Evolutionary conservation across 2,888 invertebrate genomes (phyloP), one percentile per base, ranked within the genome.

Genomic region (Aporophyla lueneburgensis): DNA sequence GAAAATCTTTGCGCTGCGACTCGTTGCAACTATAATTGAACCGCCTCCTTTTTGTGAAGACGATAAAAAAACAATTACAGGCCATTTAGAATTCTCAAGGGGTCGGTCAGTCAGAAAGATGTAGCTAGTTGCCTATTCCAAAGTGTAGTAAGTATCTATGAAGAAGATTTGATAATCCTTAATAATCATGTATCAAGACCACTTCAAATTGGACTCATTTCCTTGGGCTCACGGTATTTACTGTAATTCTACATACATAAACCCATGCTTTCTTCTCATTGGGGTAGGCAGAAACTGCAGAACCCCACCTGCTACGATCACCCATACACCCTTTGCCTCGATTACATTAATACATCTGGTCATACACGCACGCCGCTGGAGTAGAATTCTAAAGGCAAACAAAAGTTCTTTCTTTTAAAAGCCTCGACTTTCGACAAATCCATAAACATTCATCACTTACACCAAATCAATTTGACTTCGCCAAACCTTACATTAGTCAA

Each of bases 381-480:
- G 14, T 51, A 27, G 2, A 21, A 66, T 1, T 33, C 21, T 33
- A 66, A 21, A 33, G 21, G 33, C 51, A 33, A 66, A 27, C 33
- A n/a, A 51, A 43, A 33, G 1, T 19, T 16, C 51, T 24, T 73
- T 33, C n/a, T 56, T 56, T 53, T n/a, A 21, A 14, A 54, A 54
- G n/a, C 43, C 24, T 66, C 33, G 49, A 27, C 21, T 43, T 2
- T 33, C 10, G 10, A 46, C 14, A 59, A 79, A 83, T 83, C 82
- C 75, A 82, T 76, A 67, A 62, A 59, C 33, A 71, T 70, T 74
- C 27, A 71, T 77, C 71, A 79, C 68, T 62, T 72, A 76, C 61
- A 71, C 74, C 5, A 75, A 85, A 86, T 75, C 73, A 77, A 75
- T 83, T 82, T 72, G 24, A 72, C 74, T 53, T 71, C 24, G 56